Percentiles rank a stretch among this genome's conserved stretches.
phyloP scores from a whole-genome alignment of 2,888 invertebrate species.

The Drosophila seclusa region DNA sequence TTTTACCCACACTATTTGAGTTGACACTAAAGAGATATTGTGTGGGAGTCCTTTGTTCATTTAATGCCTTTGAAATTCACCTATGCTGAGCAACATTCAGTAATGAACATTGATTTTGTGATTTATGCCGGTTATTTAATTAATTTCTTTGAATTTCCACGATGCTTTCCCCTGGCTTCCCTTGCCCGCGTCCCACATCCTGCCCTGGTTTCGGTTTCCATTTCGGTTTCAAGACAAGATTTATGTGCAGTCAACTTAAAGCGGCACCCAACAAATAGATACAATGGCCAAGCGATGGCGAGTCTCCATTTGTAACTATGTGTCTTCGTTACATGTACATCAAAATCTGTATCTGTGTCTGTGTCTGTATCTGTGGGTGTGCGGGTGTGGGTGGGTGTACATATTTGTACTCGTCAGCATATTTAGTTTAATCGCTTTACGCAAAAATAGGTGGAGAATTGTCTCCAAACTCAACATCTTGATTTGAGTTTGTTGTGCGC shows the following conservation, averaged over 20 bases:
- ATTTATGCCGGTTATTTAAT: slow-evolving; percentile 54
- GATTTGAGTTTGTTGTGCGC: not conserved
- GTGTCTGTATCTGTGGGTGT: not conserved
- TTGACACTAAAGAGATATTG: not conserved
- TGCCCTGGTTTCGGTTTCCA: slow-evolving; percentile 1
- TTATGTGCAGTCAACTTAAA: slow-evolving; percentile 46
- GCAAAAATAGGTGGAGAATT: slow-evolving; percentile 16
- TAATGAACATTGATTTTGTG: slow-evolving; percentile 33
- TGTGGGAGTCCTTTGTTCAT: not conserved
- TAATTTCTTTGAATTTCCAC: slow-evolving; percentile 50
- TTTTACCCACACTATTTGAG: not conserved
- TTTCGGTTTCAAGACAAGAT: slow-evolving; percentile 33
- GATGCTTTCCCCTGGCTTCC: not conserved
- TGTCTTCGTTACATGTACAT: slow-evolving; percentile 6
- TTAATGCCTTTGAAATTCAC: not conserved
- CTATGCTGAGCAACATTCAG: not conserved
- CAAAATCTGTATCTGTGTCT: slow-evolving; percentile 14
- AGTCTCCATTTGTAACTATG: slow-evolving; percentile 38
- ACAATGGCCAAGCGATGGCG: slow-evolving; percentile 37
- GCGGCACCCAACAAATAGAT: slow-evolving; percentile 27
- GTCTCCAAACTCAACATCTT: slow-evolving; percentile 10
- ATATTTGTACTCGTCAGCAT: slow-evolving; percentile 48
- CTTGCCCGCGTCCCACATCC: not conserved
- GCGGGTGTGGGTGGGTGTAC: not conserved
- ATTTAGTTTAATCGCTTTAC: slow-evolving; percentile 56